phyloP scores from a whole-genome alignment of 1,140 invertebrate species.

The Diabrotica virgifera region DNA sequence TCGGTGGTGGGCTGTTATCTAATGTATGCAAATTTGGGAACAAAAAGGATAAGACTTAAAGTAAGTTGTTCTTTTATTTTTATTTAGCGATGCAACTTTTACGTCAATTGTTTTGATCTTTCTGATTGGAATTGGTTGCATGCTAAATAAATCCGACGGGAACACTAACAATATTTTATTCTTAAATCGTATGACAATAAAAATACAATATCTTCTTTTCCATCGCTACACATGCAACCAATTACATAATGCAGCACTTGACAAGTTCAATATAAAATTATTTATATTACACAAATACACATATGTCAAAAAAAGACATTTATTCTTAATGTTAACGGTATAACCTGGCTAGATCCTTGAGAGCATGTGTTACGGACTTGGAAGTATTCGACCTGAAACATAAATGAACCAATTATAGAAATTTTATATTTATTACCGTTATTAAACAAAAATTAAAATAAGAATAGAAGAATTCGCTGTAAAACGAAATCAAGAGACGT shows the following conservation, averaged over 20 bases:
- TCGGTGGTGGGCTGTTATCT: too few relatives aligned
- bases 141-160: too few relatives aligned
- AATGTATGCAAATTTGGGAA: too few relatives aligned
- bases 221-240: constrained; percentile 4
- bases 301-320: constrained; percentile 10
- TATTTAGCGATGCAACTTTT: too few relatives aligned
- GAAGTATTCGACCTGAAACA: constrained; percentile 64
- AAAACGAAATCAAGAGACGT: too few relatives aligned
- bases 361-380: constrained; percentile 65
- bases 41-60: too few relatives aligned
- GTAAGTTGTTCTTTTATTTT: too few relatives aligned
- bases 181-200: constrained; percentile 22
- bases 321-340: constrained; percentile 58
- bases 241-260: not conserved
- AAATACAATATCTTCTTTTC: constrained; percentile 18
- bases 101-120: too few relatives aligned
- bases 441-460: too few relatives aligned
- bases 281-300: constrained; percentile 19
- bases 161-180: constrained; percentile 24
- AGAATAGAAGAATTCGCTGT: too few relatives aligned
- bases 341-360: constrained; percentile 73
- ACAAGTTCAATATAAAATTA: constrained; percentile 15
- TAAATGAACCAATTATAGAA: constrained; percentile 36
- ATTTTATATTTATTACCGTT: not conserved
- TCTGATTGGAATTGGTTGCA: too few relatives aligned